phyloP scores from a whole-genome alignment of 2,113 vertebrate genomes.

The Carassius gibelio region DNA sequence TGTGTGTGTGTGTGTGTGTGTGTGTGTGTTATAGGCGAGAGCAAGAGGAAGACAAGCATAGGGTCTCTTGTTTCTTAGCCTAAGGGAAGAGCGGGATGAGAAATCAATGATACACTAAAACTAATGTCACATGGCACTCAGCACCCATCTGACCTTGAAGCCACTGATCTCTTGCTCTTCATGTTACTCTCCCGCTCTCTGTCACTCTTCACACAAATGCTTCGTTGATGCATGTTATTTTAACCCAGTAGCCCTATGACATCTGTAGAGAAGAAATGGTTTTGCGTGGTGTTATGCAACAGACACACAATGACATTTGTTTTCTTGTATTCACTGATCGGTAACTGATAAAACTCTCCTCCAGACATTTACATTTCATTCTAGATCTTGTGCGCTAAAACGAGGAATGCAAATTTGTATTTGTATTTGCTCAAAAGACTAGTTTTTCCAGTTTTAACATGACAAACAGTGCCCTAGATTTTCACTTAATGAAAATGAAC shows the following conservation, averaged over 20 bases:
- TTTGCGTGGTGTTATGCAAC: not conserved
- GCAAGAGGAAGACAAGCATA: slow-evolving; percentile 1
- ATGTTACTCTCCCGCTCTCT: not conserved
- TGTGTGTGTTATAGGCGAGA: not conserved
- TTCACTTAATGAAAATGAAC: not conserved
- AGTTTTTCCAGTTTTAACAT: not conserved
- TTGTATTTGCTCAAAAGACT: not conserved
- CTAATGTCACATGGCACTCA: slow-evolving; percentile 43
- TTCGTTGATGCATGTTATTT: slow-evolving; percentile 20
- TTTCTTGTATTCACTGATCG: not conserved
- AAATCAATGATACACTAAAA: slow-evolving; percentile 54
- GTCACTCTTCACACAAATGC: not conserved
- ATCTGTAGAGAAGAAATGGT: not conserved
- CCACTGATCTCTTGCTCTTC: not conserved
- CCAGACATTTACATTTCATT: not conserved
- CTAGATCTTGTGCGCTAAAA: not conserved
- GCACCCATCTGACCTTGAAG: slow-evolving; percentile 49
- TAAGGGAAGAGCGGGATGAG: slow-evolving; percentile 34
- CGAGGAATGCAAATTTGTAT: not conserved
- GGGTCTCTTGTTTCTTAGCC: slow-evolving; percentile 49
- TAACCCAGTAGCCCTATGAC: slow-evolving; percentile 22
- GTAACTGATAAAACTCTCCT: not conserved
- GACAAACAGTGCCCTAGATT: not conserved
- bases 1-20: slow-evolving; percentile 4
- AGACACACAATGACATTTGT: not conserved